These are phyloP conservation scores for Pluvialis apricaria DNA, from an alignment of 2,113 vertebrate genomes.

Conservation along the genomic window DNA sequence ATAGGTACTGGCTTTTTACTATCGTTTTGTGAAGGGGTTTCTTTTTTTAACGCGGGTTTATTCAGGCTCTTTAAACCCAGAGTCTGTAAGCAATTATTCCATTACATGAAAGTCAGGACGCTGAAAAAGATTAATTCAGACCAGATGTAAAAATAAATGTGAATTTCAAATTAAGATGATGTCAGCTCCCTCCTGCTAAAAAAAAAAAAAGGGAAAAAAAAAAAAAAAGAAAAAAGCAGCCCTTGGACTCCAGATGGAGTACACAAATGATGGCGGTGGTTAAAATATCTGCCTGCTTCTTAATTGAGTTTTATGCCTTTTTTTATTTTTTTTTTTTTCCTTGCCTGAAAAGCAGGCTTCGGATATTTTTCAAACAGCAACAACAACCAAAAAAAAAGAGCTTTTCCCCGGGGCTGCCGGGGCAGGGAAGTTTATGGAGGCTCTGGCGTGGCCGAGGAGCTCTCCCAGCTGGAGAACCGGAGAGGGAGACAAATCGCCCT, in stretches of 20 bases:
- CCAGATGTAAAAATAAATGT: constrained; percentile 81
- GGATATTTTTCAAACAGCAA: neutral
- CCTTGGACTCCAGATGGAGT: constrained; percentile 74
- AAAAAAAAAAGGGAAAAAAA: neutral
- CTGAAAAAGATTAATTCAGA: constrained; percentile 77
- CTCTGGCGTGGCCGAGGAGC: neutral
- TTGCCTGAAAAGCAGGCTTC: neutral
- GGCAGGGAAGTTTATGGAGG: neutral
- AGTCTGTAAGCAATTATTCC: constrained; percentile 81
- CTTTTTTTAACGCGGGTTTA: constrained; percentile 2
- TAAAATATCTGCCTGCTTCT: constrained; percentile 58
- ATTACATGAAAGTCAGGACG: constrained; percentile 73
- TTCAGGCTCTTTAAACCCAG: constrained; percentile 19
- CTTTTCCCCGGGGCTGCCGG: neutral
- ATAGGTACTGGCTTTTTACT: neutral
- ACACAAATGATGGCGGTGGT: constrained; percentile 35
- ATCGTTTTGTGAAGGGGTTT: neutral
- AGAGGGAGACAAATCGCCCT: neutral
- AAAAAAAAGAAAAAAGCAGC: neutral
- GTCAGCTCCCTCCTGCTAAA: constrained; percentile 68
- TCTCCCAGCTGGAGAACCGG: neutral
- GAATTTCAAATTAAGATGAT: constrained; percentile 77
- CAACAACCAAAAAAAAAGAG: neutral
- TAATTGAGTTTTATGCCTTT: constrained; percentile 1
- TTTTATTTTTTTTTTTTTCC: neutral